Percentiles rank a stretch among this genome's conserved stretches.
Evolutionary conservation across 1,140 invertebrate species (phyloP).

Genomic region (Monochamus saltuarius): DNA sequence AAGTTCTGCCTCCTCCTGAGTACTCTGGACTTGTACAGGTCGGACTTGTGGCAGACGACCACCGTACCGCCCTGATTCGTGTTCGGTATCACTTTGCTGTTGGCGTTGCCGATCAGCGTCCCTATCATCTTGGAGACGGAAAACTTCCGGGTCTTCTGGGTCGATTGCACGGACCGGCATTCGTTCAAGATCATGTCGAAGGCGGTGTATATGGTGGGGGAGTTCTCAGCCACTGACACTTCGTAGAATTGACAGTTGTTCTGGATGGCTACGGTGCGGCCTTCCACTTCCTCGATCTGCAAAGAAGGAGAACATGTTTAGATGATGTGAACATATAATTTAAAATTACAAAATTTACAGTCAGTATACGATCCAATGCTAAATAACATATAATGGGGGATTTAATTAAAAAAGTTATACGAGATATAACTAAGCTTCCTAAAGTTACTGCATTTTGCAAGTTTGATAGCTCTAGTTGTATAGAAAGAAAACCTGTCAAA

Average conservation of each 20-base stretch:
- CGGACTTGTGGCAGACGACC: conserved; percentile 59
- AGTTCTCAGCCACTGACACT: conserved; percentile 75
- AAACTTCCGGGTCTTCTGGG: conserved; percentile 65
- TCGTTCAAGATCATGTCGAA: conserved; percentile 69
- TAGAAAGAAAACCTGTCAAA: no score
- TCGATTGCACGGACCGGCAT: conserved; percentile 57
- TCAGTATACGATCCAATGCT: no score
- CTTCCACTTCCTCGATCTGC: conserved; percentile 71
- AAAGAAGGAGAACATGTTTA: conserved; percentile 30
- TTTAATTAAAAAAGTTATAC: no score
- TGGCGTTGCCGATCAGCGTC: conserved; percentile 65
- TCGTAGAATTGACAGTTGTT: conserved; percentile 72
- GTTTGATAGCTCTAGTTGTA: no score
- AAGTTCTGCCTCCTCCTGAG: conserved; percentile 59
- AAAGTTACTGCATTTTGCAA: no score
- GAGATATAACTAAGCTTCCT: no score
- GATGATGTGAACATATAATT: no score
- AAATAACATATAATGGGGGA: no score
- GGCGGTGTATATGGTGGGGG: conserved; percentile 66
- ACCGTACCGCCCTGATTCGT: conserved; percentile 57
- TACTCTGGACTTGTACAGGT: conserved; percentile 58
- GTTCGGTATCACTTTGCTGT: conserved; percentile 43
- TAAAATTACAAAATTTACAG: no score
- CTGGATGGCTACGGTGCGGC: conserved; percentile 63
- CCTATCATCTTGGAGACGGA: conserved; percentile 78